Percentiles rank a stretch among this genome's conserved stretches.
Conservation (phyloP, 2,888 invertebrate genomes). For the Folsomia manolachei region DNA sequence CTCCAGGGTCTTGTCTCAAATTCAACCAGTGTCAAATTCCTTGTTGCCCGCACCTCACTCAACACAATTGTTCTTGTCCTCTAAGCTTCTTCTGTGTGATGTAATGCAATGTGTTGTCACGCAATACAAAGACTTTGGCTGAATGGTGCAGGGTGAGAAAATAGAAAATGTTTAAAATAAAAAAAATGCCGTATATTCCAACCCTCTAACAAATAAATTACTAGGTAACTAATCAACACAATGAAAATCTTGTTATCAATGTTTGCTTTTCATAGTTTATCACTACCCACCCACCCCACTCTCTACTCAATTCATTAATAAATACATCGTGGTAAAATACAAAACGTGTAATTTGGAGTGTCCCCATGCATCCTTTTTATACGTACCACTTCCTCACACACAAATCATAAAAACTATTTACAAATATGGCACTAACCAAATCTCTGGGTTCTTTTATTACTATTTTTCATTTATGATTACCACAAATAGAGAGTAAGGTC, state of each 20-base stretch:
- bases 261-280: background rate
- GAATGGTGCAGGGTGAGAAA: background rate
- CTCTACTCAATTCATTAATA: background rate
- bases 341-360: background rate
- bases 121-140: background rate
- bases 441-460: no score
- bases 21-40: background rate
- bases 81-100: background rate
- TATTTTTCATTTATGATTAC: no score
- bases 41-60: background rate
- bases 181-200: background rate
- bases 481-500: no score
- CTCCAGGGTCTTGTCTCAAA: no score
- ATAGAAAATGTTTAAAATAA: background rate
- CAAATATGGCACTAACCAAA: no score
- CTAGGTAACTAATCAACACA: conserved; percentile 10
- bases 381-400: background rate
- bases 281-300: background rate
- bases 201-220: background rate
- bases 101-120: background rate
- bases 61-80: background rate
- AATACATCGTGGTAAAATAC: background rate
- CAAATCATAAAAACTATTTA: background rate
- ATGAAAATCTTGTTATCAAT: background rate
- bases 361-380: background rate